A percentile compares a stretch with the other conserved stretches of the same genome.
phyloP scores from a whole-genome alignment of 2,113 vertebrate genomes.

The Pungitius pungitius region DNA sequence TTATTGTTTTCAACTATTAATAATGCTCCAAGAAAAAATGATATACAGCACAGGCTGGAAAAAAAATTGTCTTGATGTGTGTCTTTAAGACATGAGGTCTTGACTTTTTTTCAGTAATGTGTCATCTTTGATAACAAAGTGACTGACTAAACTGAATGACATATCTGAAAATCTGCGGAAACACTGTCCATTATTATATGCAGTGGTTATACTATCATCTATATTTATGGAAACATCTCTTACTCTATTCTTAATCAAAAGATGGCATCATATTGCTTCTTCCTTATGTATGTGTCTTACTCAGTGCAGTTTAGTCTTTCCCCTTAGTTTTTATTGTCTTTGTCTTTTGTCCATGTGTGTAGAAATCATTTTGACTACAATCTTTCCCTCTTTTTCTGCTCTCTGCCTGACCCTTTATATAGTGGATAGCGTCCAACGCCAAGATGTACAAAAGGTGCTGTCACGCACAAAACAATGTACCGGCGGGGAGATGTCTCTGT shows the following conservation, averaged over 20 bases:
- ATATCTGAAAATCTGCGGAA: not conserved
- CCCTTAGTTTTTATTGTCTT: constrained; percentile 36
- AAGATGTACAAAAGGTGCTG: constrained; percentile 63
- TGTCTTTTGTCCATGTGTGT: constrained; percentile 49
- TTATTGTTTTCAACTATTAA: not conserved
- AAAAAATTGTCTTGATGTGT: too few relatives aligned
- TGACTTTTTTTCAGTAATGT: not conserved
- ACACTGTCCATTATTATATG: not conserved
- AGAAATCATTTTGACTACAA: constrained; percentile 71
- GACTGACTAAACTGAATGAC: not conserved
- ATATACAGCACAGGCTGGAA: not conserved
- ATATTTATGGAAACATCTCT: constrained; percentile 34
- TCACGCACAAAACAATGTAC: constrained; percentile 49
- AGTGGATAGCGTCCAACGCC: constrained; percentile 66
- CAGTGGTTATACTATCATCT: constrained; percentile 4
- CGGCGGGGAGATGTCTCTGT: constrained; percentile 69
- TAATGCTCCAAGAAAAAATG: not conserved
- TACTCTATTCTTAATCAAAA: not conserved
- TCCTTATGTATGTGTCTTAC: constrained; percentile 32
- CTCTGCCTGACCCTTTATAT: constrained; percentile 50
- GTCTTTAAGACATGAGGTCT: too few relatives aligned
- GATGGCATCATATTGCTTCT: constrained; percentile 29
- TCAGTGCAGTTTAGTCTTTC: constrained; percentile 25
- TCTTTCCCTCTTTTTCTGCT: constrained; percentile 47
- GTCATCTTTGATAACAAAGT: not conserved